phyloP scores from a whole-genome alignment of 92 coral and sea anemone genomes.

The Phenganax marumi region DNA sequence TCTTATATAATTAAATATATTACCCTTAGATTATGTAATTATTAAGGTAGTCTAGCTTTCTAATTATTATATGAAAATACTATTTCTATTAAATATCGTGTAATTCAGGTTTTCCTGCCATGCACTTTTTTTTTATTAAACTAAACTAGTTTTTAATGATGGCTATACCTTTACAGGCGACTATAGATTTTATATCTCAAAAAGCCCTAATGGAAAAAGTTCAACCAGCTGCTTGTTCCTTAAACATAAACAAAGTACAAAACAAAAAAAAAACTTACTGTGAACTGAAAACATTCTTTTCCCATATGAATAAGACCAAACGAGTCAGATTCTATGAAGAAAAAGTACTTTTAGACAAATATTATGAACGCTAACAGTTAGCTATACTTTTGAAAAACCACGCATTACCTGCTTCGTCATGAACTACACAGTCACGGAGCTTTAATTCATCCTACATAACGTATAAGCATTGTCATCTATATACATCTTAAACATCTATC shows the following conservation, averaged over 20 bases:
- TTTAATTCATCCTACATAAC: constrained; percentile 30
- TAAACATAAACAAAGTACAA: too few species aligned
- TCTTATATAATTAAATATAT: background rate
- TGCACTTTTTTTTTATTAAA: too few species aligned
- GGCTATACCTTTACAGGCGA: too few species aligned
- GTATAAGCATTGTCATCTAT: background rate
- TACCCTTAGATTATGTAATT: background rate
- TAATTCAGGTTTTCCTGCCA: too few species aligned
- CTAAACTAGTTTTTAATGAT: too few species aligned
- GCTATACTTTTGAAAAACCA: background rate
- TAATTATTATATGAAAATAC: too few species aligned
- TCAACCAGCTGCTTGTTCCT: too few species aligned
- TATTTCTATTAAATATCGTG: too few species aligned
- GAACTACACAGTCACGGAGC: constrained; percentile 40
- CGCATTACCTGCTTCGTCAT: constrained; percentile 21
- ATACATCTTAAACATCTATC: too few species aligned
- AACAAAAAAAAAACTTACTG: constrained; percentile 34
- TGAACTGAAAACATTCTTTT: constrained; percentile 75
- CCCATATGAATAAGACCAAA: constrained; percentile 77
- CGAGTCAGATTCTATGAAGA: constrained; percentile 72
- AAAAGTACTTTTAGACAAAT: background rate
- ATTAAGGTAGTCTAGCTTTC: too few species aligned
- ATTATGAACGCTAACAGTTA: background rate
- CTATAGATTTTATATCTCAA: too few species aligned
- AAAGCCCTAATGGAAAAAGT: too few species aligned